These are phyloP conservation scores for Pachycephala philippinensis DNA, from an alignment of 2,113 vertebrate species.

Conservation along the genomic window DNA sequence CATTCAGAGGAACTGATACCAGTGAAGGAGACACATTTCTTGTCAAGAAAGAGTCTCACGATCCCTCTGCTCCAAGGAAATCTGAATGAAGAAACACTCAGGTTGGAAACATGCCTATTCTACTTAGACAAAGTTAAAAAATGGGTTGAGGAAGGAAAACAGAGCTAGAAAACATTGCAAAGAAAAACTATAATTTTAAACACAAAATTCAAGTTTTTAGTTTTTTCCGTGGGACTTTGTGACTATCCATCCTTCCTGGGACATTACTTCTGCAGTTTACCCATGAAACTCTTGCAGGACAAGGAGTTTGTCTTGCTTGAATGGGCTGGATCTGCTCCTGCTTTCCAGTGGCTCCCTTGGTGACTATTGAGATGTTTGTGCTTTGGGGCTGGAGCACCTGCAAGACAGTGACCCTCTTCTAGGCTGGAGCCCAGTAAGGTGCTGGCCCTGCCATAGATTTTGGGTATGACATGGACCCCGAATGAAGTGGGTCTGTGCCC, in stretches of 20 bases:
- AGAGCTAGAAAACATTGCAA: not conserved
- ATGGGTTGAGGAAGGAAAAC: not conserved
- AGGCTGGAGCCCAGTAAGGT: not conserved
- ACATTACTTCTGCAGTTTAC: not conserved
- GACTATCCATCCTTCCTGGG: not conserved
- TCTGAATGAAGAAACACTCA: not conserved
- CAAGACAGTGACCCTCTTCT: fast-evolving
- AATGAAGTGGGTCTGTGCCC: no score
- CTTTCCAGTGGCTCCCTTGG: not conserved
- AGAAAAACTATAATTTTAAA: not conserved
- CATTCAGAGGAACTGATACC: not conserved
- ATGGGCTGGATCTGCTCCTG: not conserved
- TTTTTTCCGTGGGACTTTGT: not conserved
- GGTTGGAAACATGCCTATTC: not conserved
- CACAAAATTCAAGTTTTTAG: not conserved
- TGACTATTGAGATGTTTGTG: not conserved
- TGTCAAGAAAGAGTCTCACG: not conserved
- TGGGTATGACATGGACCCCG: no score
- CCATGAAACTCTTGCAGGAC: not conserved
- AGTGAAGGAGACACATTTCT: not conserved
- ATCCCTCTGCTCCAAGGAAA: constrained; percentile 20
- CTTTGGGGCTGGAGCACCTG: not conserved
- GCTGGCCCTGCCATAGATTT: not conserved
- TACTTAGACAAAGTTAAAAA: not conserved
- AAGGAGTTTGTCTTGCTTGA: not conserved